Evolutionary conservation across 1,140 invertebrate species (phyloP), one percentile per base, ranked within the genome.

Genomic region (Tetramorium parvispinum): DNA sequence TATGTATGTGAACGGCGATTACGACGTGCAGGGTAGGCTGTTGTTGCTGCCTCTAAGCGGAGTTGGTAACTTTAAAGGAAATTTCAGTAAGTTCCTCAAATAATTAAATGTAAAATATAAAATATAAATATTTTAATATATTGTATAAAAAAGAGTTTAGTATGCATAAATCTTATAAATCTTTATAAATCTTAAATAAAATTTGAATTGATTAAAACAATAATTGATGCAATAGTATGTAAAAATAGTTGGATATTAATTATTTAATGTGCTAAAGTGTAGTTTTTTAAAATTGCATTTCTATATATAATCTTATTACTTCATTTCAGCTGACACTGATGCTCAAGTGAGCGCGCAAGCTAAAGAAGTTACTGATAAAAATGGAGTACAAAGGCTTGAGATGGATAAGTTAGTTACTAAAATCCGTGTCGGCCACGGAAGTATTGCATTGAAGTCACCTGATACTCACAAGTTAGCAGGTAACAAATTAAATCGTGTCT

Each of bases 21-120:
- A 97, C 89, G 97, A 97, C 78, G 96, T 97, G 2, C 95, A 95
- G 11, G 97, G 97, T 70, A 95, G 96, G 55, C 92, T 97, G 2
- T 93, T 97, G 2, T 93, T 97, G 13, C 93, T 97, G 11, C 96
- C 97, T 49, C 95, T 97, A 59, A 96, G 95, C 90, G 97, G 97
- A 61, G 96, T 96, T 93, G 97, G 97, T 59, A 96, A 93, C 68
- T 96, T 97, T 79, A 95, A 94, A 89, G 96, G 97, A 92, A 97
- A 97, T 92, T 97, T 97, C 93, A 97, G 97, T 97, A 94, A 96
- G 97, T 68, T 13, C 0, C 10, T 2, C 7, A 37, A 37, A 13
- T 21, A 59, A 21, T 40, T 7, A 53, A 85, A 57, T 40, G 40
- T 27, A 65, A 59, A 27, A 11, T 43, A 18, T 11, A 4, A 55